Conservation (phyloP, 2,797 vertebrate genomes). For the Danio jaintianensis region DNA sequence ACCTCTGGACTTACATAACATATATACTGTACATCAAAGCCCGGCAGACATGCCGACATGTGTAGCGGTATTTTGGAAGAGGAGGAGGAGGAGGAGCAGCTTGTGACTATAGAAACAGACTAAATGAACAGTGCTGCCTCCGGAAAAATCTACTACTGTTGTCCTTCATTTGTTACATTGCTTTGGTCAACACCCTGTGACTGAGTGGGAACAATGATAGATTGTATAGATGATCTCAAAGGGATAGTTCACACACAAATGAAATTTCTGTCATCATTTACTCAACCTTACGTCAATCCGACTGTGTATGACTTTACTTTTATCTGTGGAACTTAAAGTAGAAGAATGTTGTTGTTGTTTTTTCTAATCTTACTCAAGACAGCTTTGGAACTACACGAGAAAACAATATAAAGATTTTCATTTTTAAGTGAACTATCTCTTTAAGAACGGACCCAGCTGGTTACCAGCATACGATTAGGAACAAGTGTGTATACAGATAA, state of each 20-base stretch:
- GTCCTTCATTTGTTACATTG: slow-evolving; percentile 27
- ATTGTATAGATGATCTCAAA: not conserved
- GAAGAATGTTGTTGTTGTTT: not conserved
- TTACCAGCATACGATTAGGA: slow-evolving; percentile 36
- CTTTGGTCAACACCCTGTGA: slow-evolving; percentile 20
- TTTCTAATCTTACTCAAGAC: not conserved
- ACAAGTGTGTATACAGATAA: slow-evolving; percentile 24
- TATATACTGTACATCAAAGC: not conserved
- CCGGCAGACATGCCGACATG: not conserved
- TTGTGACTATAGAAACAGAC: slow-evolving; percentile 40
- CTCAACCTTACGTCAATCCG: not conserved
- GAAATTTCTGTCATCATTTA: not conserved
- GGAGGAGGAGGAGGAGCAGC: slow-evolving; percentile 4
- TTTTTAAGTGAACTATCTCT: not conserved
- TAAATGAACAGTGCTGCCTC: slow-evolving; percentile 35
- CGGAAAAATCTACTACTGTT: slow-evolving; percentile 29
- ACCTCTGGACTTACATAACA: not conserved
- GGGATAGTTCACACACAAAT: not conserved
- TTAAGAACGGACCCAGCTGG: slow-evolving; percentile 17
- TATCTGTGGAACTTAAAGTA: not conserved
- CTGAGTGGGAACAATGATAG: not conserved
- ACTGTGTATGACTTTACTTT: not conserved
- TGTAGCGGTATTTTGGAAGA: slow-evolving; percentile 18
- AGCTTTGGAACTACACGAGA: not conserved
- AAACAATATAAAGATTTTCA: not conserved